These are phyloP conservation scores for Neolamprologus cancellatus DNA, from an alignment of 2,113 vertebrate genomes.

Conservation along the genomic window DNA sequence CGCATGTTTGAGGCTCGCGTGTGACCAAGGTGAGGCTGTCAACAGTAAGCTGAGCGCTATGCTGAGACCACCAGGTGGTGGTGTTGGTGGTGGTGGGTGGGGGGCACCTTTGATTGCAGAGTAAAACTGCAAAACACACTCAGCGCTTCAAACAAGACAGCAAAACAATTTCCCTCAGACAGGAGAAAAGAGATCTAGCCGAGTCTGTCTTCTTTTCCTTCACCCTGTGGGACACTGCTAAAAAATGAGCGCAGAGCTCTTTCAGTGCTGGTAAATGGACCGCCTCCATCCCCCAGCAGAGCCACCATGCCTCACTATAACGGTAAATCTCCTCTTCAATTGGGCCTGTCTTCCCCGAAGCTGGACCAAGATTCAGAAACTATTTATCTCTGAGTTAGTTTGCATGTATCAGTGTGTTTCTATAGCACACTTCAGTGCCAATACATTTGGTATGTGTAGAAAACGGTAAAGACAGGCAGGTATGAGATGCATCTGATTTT, in stretches of 20 bases:
- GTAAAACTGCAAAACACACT: slow-evolving; percentile 4
- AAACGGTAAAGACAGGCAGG: not conserved
- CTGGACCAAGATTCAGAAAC: slow-evolving; percentile 42
- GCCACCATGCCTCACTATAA: slow-evolving; percentile 32
- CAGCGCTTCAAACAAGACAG: not conserved
- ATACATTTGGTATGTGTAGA: not conserved
- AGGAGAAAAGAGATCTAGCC: not conserved
- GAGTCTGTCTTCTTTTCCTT: slow-evolving; percentile 13
- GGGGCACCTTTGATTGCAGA: slow-evolving; percentile 10
- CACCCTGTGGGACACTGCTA: slow-evolving; percentile 33
- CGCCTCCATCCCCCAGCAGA: slow-evolving; percentile 37
- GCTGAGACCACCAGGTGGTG: slow-evolving; percentile 15
- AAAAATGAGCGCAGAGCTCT: slow-evolving; percentile 12
- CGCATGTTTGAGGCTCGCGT: slow-evolving; percentile 21
- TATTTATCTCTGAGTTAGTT: slow-evolving; percentile 13
- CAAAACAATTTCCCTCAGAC: slow-evolving; percentile 29
- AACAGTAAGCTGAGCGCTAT: not conserved
- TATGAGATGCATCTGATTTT: not conserved
- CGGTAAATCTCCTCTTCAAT: slow-evolving; percentile 58
- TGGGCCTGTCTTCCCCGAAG: slow-evolving; percentile 49
- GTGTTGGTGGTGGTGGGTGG: not conserved
- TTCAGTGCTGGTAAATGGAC: slow-evolving; percentile 52
- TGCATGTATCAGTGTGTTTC: not conserved
- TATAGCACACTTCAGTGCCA: not conserved
- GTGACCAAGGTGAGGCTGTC: slow-evolving; percentile 36